Base-by-base conservation (phyloP, 2,113 vertebrate species). In the Toxotes jaculatrix region DNA sequence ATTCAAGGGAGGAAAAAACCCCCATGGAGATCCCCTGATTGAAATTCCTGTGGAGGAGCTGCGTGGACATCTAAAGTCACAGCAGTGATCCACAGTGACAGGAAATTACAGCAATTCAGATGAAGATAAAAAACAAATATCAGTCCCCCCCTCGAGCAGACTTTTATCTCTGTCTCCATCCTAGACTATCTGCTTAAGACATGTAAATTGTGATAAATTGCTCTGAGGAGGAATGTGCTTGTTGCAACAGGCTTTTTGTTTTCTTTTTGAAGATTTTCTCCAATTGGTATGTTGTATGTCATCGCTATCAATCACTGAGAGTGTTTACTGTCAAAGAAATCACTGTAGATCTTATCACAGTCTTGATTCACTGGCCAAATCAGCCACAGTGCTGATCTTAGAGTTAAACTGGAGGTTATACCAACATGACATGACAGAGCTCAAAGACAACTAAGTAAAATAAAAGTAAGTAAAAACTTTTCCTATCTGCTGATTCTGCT, bases 321-420 rank as follows among this genome's bases (percentile, higher is more conserved):
- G 62, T 74, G 73, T 80, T 91, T 88, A 73, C 75, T 51, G 77
- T 84, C 82, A 85, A 27, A 77, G 77, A 78, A 87, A 92, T 92
- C 84, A 72, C 74, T 40, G 79, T 13, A 27, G 81, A 84, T 89
- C 63, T 86, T 86, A 86, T 90, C 87, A 56, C 32, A 61, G 68
- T 64, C 60, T 36, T 80, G 55, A 82, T 64, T 62, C 60, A 16
- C 51, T 13, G 38, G 56, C 47, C 9, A 77, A 88, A 87, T 84
- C 69, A 36, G 73, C 14, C 27, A 47, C 55, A 1, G 56, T 27
- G 42, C 55, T 71, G 78, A 77, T 88, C 47, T 34, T 56, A 62
- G 68, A 65, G 85, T 89, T 87, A 72, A 88, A 69, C 62, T 21
- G 1, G 55, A 75, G 89, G 91, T 90, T 86, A 91, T 88, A 83